Percentiles rank a stretch among this genome's conserved stretches.
Evolutionary conservation across 2,113 vertebrate genomes (phyloP).

Genomic region (Podarcis raffonei): DNA sequence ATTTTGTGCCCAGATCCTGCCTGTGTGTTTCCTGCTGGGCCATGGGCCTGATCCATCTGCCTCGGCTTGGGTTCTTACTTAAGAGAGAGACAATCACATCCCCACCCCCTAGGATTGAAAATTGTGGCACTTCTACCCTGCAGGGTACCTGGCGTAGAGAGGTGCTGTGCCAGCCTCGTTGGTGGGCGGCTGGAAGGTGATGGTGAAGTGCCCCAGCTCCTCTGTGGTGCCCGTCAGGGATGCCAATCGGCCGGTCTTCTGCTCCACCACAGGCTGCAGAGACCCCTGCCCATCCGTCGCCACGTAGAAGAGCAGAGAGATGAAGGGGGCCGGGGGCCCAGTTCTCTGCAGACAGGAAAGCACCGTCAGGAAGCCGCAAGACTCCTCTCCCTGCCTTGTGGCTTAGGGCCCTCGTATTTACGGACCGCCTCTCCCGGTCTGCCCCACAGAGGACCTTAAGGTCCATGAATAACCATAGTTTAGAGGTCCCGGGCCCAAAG

Average conservation of each 20-base stretch:
- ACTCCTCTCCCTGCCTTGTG: not conserved
- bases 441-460: too few species aligned
- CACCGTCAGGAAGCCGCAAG: not conserved
- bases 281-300: conserved; percentile 87
- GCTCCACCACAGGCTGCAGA: conserved; percentile 80
- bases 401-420: too few species aligned
- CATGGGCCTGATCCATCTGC: too few species aligned
- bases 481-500: too few species aligned
- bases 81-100: too few species aligned
- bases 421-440: too few species aligned
- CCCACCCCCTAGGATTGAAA: too few species aligned
- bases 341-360: not conserved
- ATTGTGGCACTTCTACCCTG: fast-evolving
- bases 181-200: conserved; percentile 85
- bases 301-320: conserved; percentile 94
- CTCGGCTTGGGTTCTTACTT: too few species aligned
- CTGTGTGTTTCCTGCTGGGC: too few species aligned
- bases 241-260: conserved; percentile 72
- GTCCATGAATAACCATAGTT: too few species aligned
- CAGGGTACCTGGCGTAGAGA: conserved; percentile 84
- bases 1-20: too few species aligned
- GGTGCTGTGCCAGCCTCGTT: conserved; percentile 62
- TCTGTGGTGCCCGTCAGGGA: conserved; percentile 81
- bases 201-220: conserved; percentile 89
- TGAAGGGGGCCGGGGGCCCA: conserved; percentile 71